Percentiles rank a stretch among this genome's conserved stretches.
These are phyloP conservation scores for Cichlasoma orientale DNA, from an alignment of 2,797 vertebrate species.

Conservation along the genomic window DNA sequence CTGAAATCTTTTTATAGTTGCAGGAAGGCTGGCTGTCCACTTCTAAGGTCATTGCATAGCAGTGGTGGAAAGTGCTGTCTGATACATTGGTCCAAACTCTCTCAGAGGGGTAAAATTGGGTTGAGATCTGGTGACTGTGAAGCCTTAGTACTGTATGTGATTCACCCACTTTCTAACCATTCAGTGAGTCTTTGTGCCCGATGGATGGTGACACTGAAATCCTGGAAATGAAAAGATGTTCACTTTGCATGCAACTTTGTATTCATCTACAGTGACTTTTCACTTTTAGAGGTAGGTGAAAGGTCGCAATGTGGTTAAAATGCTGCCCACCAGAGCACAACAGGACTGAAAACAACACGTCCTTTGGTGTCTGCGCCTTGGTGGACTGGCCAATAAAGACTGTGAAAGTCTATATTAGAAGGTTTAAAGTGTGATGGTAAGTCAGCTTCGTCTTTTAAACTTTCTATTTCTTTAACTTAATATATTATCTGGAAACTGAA, in stretches of 20 bases:
- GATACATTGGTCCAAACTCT: not conserved
- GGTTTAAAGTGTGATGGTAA: not conserved
- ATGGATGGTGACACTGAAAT: not conserved
- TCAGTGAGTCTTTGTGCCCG: not conserved
- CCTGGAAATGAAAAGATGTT: not conserved
- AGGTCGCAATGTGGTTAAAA: too few relatives aligned
- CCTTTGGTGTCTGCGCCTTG: fast-evolving
- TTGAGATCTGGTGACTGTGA: not conserved
- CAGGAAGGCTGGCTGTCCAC: constrained; percentile 29
- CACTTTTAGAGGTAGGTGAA: not conserved
- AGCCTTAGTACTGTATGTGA: not conserved
- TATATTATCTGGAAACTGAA: not conserved
- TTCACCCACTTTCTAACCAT: not conserved
- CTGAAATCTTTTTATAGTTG: constrained; percentile 64
- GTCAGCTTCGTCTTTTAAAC: too few relatives aligned
- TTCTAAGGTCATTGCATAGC: constrained; percentile 31
- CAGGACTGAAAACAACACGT: not conserved
- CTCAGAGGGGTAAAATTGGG: not conserved
- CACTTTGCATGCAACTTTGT: not conserved
- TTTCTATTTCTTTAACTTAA: too few relatives aligned
- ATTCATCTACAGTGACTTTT: too few relatives aligned
- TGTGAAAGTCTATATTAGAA: not conserved
- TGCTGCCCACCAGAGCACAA: not conserved
- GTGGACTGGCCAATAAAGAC: not conserved
- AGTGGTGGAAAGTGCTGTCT: not conserved